Base-by-base conservation (phyloP, 2,888 invertebrate genomes). In the Proisotoma minuta region DNA sequence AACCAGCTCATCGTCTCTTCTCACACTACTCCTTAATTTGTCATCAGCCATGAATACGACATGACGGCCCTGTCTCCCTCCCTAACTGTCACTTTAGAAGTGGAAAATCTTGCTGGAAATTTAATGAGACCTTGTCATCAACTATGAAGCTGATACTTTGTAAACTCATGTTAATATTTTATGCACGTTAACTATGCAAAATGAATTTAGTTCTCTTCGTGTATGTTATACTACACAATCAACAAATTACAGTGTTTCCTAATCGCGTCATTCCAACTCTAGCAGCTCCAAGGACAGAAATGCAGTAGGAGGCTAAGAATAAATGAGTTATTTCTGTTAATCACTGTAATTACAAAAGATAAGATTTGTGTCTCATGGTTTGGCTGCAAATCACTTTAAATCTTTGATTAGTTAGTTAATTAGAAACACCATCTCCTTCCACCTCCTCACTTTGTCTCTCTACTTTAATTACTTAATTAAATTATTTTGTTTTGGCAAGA, bases 61-160 rank as follows among this genome's bases (percentile, higher is more conserved):
- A 28, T 22, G 8, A 20, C 22, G 24, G 15, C 20, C 51, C 28
- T n/a, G 34, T 34, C 10, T 43, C 43, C 43, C 43, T 43, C 20
- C 43, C 20, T 43, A 56, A 56, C 43, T 43, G 56, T 8, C 47
- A 56, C 43, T 56, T 40, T 4, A 47, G 15, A 15, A 26, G 43
- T 15, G 40, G 20, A 18, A 54, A 54, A 43, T 56, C 29, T 54
- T 29, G 15, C 39, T 54, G 15, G 15, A 18, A 47, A 56, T 56
- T 56, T 56, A 56, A 56, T 56, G 56, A 56, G 26, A 26, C 12
- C 51, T 24, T 51, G 51, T 51, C 43, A 43, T 18, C n/a, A n/a
- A n/a, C n/a, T n/a, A n/a, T n/a, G n/a, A n/a, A n/a, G n/a, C n/a
- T n/a, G n/a, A n/a, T n/a, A n/a, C n/a, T n/a, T n/a, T n/a, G n/a